Conservation (phyloP, 2,888 invertebrate species). For the Uloborus plumipes region DNA sequence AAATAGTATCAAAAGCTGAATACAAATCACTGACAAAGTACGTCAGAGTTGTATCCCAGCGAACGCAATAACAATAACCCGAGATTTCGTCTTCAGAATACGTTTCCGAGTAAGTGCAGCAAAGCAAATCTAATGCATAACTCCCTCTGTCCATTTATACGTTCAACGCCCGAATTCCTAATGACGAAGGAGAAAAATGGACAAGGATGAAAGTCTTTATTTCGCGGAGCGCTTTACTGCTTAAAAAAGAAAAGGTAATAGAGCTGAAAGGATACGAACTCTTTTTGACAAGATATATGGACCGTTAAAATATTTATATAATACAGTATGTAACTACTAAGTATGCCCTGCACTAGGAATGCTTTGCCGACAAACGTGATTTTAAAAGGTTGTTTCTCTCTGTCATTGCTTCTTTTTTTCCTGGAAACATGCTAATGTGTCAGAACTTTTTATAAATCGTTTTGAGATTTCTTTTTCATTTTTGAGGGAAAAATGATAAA, state of each 20-base stretch:
- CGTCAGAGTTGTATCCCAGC: too few relatives aligned
- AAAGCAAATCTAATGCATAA: neutral
- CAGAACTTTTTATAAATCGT: too few relatives aligned
- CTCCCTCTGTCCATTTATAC: constrained; percentile 14
- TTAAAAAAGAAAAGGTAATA: constrained; percentile 28
- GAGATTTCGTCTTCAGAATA: neutral
- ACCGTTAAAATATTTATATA: constrained; percentile 50
- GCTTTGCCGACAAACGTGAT: constrained; percentile 22
- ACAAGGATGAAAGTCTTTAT: constrained; percentile 41
- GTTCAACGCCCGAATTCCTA: constrained; percentile 17
- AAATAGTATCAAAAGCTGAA: too few relatives aligned
- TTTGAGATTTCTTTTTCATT: too few relatives aligned
- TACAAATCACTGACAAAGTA: too few relatives aligned
- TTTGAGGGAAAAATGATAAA: too few relatives aligned
- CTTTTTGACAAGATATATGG: constrained; percentile 43
- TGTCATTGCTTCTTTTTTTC: neutral
- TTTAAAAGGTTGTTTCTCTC: constrained; percentile 16
- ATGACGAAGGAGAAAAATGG: constrained; percentile 35
- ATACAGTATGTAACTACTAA: constrained; percentile 41
- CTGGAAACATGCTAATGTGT: too few relatives aligned
- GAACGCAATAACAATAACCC: too few relatives aligned
- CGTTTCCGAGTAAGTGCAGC: neutral
- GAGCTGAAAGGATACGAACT: constrained; percentile 17
- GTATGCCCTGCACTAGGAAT: constrained; percentile 9
- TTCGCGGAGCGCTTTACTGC: constrained; percentile 6